phyloP scores from a whole-genome alignment of 2,113 vertebrate species.

The Sialia sialis region DNA sequence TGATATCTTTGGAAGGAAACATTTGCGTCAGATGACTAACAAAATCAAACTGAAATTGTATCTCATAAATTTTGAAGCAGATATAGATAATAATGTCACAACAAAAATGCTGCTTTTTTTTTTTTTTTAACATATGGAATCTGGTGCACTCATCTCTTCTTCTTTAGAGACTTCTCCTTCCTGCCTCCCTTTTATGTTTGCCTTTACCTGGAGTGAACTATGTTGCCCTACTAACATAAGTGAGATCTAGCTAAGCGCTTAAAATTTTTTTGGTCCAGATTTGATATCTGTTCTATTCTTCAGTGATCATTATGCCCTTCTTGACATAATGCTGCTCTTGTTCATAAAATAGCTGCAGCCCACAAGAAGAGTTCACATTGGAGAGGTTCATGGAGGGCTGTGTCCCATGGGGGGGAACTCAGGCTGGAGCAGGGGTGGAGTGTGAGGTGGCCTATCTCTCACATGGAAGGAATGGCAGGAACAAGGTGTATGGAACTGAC shows the following conservation, averaged over 20 bases:
- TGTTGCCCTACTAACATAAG: neutral
- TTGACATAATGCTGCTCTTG: neutral
- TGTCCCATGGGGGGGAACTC: accelerated
- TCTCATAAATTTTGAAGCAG: neutral
- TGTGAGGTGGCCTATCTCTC: neutral
- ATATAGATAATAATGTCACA: neutral
- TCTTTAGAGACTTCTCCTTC: neutral
- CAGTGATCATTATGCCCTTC: neutral
- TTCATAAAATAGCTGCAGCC: neutral
- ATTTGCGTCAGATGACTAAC: neutral
- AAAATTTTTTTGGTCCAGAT: neutral
- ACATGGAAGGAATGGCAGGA: neutral
- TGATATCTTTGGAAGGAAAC: neutral
- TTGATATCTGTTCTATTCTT: neutral
- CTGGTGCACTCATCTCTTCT: neutral
- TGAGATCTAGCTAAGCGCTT: neutral
- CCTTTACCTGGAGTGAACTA: neutral
- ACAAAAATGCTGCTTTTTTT: neutral
- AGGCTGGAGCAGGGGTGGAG: neutral
- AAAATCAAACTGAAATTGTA: neutral
- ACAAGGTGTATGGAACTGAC: accelerated
- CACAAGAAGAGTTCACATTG: accelerated
- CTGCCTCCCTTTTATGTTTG: neutral
- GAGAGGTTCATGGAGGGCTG: neutral
- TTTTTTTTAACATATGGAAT: neutral